Percentiles rank a stretch among this genome's conserved stretches.
These are phyloP conservation scores for Nephrotoma guestfalica DNA, from an alignment of 2,888 invertebrate species.

Conservation along the genomic window DNA sequence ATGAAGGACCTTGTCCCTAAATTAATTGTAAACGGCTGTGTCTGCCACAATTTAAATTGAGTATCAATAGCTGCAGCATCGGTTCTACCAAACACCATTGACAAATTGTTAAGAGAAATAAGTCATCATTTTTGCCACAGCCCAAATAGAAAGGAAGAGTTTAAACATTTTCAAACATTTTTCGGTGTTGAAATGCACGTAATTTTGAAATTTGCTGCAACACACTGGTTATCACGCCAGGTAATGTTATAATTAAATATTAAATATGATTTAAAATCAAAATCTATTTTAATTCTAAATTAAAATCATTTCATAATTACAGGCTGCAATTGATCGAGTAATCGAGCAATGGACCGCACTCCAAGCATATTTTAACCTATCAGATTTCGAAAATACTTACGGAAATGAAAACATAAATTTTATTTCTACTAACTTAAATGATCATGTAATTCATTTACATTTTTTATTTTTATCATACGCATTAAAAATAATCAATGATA, in stretches of 20 bases:
- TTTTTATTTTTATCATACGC: not conserved
- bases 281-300: not conserved
- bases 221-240: not conserved
- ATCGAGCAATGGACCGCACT: not conserved
- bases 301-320: no score
- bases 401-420: not conserved
- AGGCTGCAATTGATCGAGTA: slow-evolving; percentile 4
- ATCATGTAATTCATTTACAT: not conserved
- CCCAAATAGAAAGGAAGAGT: not conserved
- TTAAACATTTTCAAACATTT: not conserved
- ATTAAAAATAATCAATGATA: not conserved
- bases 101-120: not conserved
- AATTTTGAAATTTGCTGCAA: not conserved
- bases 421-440: not conserved
- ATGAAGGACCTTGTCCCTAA: slow-evolving; percentile 4
- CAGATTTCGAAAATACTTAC: not conserved
- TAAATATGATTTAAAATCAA: not conserved
- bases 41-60: not conserved
- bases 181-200: slow-evolving; percentile 1
- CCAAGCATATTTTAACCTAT: not conserved
- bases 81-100: not conserved
- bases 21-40: no score
- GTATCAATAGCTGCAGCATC: not conserved
- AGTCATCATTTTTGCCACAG: slow-evolving; percentile 6
- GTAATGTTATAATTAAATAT: not conserved